These are phyloP conservation scores for Cephalopterus ornatus DNA, from an alignment of 2,113 vertebrate genomes.

Conservation along the genomic window DNA sequence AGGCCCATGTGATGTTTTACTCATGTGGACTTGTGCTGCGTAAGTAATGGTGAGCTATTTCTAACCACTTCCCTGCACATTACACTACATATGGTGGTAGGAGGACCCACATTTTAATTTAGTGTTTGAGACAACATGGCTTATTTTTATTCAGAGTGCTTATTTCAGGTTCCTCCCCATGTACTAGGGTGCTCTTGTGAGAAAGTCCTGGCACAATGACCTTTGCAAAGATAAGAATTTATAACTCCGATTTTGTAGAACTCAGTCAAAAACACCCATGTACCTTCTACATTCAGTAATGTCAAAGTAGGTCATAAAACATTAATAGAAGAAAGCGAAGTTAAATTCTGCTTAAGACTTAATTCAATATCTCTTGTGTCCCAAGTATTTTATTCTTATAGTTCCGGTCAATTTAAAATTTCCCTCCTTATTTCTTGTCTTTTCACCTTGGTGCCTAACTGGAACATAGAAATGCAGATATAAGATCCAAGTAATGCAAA, in stretches of 20 bases:
- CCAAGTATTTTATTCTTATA: background rate
- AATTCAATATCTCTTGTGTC: background rate
- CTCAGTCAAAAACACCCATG: background rate
- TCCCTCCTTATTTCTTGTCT: background rate
- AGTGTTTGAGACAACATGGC: background rate
- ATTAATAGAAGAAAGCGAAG: background rate
- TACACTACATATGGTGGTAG: background rate
- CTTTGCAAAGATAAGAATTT: slow-evolving; percentile 4
- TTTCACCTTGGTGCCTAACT: background rate
- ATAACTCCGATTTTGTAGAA: background rate
- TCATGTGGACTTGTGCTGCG: background rate
- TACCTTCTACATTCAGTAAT: background rate
- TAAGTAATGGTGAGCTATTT: background rate
- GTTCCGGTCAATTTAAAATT: background rate
- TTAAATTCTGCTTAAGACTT: background rate
- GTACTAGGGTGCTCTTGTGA: background rate
- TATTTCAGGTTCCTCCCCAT: background rate
- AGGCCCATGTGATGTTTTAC: background rate
- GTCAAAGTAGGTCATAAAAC: background rate
- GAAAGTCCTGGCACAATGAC: background rate
- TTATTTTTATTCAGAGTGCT: background rate
- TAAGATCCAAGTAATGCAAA: background rate
- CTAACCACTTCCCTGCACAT: background rate
- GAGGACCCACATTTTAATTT: background rate
- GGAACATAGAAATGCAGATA: background rate